These are phyloP conservation scores for Herminia tarsipennalis DNA, from an alignment of 2,888 invertebrate species.

Conservation along the genomic window DNA sequence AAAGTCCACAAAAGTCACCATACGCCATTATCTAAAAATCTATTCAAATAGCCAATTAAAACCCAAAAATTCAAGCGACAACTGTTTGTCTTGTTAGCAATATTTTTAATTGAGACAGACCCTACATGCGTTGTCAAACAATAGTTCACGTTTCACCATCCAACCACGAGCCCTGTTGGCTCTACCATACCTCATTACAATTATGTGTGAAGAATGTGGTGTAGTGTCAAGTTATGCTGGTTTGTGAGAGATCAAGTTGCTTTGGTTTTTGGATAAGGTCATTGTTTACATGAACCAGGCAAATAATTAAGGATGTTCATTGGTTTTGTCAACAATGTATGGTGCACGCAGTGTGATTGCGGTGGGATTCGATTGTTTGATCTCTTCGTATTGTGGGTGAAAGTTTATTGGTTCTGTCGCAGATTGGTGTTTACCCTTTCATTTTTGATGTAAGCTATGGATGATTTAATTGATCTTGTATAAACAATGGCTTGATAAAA, in stretches of 20 bases:
- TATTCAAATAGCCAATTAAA: conserved; percentile 79
- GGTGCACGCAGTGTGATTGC: conserved; percentile 58
- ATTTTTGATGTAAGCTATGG: conserved; percentile 23
- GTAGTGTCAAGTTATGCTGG: background rate
- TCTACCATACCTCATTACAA: conserved; percentile 9
- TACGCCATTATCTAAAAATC: conserved; percentile 60
- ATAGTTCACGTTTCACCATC: conserved; percentile 63
- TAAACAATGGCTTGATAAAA: background rate
- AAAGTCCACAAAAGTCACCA: conserved; percentile 33
- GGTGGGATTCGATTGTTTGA: conserved; percentile 72
- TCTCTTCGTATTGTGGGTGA: conserved; percentile 57
- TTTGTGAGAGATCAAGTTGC: conserved; percentile 45
- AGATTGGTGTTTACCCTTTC: conserved; percentile 45
- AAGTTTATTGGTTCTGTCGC: conserved; percentile 59
- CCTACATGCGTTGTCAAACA: conserved; percentile 71
- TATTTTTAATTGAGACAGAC: conserved; percentile 83
- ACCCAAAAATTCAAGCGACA: conserved; percentile 69
- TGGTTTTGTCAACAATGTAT: conserved; percentile 80
- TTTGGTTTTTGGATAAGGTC: conserved; percentile 63
- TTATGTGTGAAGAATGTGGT: conserved; percentile 17
- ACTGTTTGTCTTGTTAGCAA: conserved; percentile 81
- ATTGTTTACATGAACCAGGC: conserved; percentile 78
- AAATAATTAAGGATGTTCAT: conserved; percentile 85
- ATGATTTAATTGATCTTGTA: background rate
- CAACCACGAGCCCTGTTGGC: conserved; percentile 41